Evolutionary conservation across 2,888 invertebrate genomes (phyloP), one percentile per base, ranked within the genome.

Genomic region (Seira musarum): DNA sequence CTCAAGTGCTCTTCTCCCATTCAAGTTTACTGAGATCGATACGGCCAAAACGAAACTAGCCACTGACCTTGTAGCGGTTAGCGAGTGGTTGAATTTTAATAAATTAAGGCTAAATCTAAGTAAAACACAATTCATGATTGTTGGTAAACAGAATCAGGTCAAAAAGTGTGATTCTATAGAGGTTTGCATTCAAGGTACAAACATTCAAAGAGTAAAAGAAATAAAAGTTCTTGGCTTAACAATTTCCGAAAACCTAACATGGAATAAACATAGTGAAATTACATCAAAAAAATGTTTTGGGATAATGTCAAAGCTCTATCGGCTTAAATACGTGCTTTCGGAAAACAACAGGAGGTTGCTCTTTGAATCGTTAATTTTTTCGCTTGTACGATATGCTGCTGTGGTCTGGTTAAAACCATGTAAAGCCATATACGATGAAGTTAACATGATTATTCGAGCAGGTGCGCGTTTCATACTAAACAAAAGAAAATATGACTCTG

Each of bases 41-140:
- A 10, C n/a, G n/a, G 10, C 72, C 2, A 13, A 75, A 30, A 10
- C 22, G 10, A 49, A 63, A 25, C n/a, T 81, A 2, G 64, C 71
- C 24, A 13, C 5, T 13, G 82, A 82, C 22, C 17, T 79, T 21
- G 0, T 0, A 2, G 6, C 8, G 13, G 17, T 80, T 1, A 19
- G 24, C 0, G 25, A 40, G 2, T 83, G 83, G 83, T 46, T 81
- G 40, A 8, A 24, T 19, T 13, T 3, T 8, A 83, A 83, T 75
- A 24, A 60, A n/a, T 57, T 83, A 19, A 64, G 57, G 1, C 53
- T 83, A 0, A 83, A 81, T 35, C 22, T 63, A 1, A 22, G 30
- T 19, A 83, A 83, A 71, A 74, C 72, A 0, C 57, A 81, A 67
- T 66, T 57, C 24, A 75, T 83, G 15, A 24, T 82, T 10, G 10